A percentile compares a stretch with the other conserved stretches of the same genome.
phyloP scores from a whole-genome alignment of 2,113 vertebrate genomes.

The Ploceus nigricollis region DNA sequence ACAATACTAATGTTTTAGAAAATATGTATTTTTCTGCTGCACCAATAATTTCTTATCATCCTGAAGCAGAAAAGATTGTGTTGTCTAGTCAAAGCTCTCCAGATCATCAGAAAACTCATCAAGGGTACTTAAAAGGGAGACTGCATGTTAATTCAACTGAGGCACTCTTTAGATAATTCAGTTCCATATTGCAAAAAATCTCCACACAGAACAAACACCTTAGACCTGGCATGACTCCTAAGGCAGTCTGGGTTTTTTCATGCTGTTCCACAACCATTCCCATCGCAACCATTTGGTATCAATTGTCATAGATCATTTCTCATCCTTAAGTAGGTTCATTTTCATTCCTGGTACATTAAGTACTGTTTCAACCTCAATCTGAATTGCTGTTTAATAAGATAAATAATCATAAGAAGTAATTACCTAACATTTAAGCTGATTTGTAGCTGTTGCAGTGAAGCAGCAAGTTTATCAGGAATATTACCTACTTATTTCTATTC shows the following conservation, averaged over 20 bases:
- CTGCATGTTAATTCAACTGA: background rate
- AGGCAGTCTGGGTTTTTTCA: background rate
- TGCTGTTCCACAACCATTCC: background rate
- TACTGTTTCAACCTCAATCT: conserved; percentile 26
- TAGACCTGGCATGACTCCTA: background rate
- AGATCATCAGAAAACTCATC: background rate
- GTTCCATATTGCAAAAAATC: background rate
- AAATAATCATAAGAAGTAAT: conserved; percentile 51
- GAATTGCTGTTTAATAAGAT: conserved; percentile 22
- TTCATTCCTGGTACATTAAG: conserved; percentile 40
- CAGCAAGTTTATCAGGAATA: background rate
- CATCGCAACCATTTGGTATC: background rate
- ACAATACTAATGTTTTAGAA: background rate
- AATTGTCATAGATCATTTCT: background rate
- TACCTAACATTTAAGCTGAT: conserved; percentile 1
- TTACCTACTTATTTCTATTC: background rate
- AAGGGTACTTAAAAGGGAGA: background rate
- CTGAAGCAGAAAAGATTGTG: background rate
- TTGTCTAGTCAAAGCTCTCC: background rate
- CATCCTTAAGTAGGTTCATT: conserved; percentile 16
- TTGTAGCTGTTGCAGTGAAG: background rate
- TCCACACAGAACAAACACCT: background rate
- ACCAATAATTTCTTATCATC: background rate
- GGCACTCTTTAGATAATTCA: background rate
- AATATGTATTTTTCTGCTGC: background rate